Conservation (phyloP, 2,888 invertebrate genomes). For the Mechanitis messenoides region DNA sequence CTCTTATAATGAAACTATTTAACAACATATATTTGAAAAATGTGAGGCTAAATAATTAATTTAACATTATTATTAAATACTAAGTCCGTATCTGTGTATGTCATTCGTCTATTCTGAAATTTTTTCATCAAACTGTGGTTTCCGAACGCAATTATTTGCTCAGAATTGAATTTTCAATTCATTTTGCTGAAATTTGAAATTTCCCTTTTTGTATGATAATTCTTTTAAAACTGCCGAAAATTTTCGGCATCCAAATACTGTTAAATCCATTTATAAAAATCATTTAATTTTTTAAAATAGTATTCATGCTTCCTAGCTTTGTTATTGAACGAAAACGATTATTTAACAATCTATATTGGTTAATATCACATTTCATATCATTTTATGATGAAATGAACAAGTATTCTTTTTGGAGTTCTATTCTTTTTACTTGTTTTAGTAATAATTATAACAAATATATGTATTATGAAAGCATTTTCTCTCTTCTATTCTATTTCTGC, state of each 20-base stretch:
- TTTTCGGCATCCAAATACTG: background rate
- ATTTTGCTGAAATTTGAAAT: constrained; percentile 31
- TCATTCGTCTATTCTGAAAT: constrained; percentile 9
- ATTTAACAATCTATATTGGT: too few species aligned
- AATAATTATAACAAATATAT: too few species aligned
- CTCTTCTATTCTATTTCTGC: too few species aligned
- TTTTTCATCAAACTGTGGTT: constrained; percentile 7
- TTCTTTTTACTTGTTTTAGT: too few species aligned
- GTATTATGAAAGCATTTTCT: too few species aligned
- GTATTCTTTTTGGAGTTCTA: too few species aligned
- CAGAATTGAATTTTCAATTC: constrained; percentile 36
- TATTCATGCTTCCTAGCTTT: background rate
- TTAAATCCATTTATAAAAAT: background rate
- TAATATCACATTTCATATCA: too few species aligned
- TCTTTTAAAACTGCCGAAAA: constrained; percentile 8
- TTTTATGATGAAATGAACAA: too few species aligned
- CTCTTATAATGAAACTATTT: too few species aligned
- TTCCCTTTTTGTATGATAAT: constrained; percentile 18
- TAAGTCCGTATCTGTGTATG: background rate
- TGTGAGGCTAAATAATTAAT: too few species aligned
- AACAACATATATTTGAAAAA: too few species aligned
- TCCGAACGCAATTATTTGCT: constrained; percentile 29
- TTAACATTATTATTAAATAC: too few species aligned
- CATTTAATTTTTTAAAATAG: background rate
- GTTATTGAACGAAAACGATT: background rate